phyloP scores from a whole-genome alignment of 64 coral and sea anemone species.

The Dendronephthya gigantea region DNA sequence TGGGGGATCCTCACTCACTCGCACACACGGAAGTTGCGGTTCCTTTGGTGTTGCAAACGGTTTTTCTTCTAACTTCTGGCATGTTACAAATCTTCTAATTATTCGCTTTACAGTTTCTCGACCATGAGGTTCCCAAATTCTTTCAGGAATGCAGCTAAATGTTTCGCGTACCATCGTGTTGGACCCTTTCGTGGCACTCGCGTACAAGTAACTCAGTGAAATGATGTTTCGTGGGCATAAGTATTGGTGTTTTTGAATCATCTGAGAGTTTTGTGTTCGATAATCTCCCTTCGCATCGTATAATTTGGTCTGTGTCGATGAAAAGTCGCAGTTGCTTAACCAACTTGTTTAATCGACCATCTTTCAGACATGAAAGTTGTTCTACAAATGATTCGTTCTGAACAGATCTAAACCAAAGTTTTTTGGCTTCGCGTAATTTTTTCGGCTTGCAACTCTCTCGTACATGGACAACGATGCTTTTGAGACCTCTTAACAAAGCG shows the following conservation, averaged over 20 bases:
- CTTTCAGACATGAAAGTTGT: neutral
- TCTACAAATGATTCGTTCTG: neutral
- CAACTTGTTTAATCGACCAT: neutral
- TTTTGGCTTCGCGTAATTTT: too few species aligned
- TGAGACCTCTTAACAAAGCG: too few species aligned
- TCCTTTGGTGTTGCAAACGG: too few species aligned
- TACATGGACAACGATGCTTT: too few species aligned
- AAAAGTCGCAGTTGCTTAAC: neutral
- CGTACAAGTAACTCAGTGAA: neutral
- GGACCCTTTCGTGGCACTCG: neutral
- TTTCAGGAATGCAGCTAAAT: neutral
- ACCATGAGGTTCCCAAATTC: neutral
- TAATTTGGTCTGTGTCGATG: neutral
- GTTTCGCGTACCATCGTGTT: neutral
- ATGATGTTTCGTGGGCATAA: neutral
- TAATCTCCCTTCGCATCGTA: neutral
- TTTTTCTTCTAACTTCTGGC: too few species aligned
- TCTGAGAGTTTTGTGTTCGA: neutral
- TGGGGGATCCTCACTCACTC: neutral
- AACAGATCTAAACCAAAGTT: too few species aligned
- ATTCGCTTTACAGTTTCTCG: neutral
- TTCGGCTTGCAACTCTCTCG: too few species aligned
- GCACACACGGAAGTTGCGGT: neutral
- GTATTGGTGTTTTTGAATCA: neutral
- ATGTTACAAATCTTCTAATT: too few species aligned